A percentile compares a stretch with the other conserved stretches of the same genome.
Conservation (phyloP, 2,113 vertebrate genomes). For the Chaetorhynchus papuensis region DNA sequence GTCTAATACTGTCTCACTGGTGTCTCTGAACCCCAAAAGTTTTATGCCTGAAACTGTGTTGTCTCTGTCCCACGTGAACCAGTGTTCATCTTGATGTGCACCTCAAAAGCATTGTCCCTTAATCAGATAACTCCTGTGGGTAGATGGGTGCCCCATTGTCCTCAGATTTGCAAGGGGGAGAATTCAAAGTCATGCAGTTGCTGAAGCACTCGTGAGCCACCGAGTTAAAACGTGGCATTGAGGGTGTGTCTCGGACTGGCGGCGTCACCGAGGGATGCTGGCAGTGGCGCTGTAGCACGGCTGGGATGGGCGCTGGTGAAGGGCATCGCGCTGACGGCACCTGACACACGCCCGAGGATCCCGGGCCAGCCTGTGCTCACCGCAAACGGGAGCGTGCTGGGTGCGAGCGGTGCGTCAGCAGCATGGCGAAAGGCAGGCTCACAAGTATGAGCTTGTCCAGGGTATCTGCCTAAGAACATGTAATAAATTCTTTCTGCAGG, state of each 20-base stretch:
- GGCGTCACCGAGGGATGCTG: not conserved
- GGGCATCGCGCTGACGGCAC: not conserved
- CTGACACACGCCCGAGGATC: not conserved
- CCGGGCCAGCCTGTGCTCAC: not conserved
- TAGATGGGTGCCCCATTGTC: not conserved
- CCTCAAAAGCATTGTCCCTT: not conserved
- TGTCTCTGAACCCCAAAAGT: not conserved
- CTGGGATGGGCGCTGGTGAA: not conserved
- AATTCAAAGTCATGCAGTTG: not conserved
- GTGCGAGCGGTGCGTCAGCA: not conserved
- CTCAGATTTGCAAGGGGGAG: accelerated
- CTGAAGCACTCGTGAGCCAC: not conserved
- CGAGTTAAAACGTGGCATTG: accelerated
- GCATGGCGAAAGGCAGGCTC: not conserved
- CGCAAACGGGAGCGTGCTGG: not conserved
- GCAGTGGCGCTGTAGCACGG: accelerated
- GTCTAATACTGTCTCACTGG: not conserved
- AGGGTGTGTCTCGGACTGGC: not conserved
- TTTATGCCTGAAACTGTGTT: not conserved
- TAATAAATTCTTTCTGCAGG: not conserved
- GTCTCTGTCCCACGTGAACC: not conserved
- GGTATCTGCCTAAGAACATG: not conserved
- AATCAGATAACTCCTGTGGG: not conserved
- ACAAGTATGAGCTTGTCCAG: not conserved
- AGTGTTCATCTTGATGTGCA: not conserved